Conservation (phyloP, 2,113 vertebrate species). For the Ailuropoda melanoleuca region DNA sequence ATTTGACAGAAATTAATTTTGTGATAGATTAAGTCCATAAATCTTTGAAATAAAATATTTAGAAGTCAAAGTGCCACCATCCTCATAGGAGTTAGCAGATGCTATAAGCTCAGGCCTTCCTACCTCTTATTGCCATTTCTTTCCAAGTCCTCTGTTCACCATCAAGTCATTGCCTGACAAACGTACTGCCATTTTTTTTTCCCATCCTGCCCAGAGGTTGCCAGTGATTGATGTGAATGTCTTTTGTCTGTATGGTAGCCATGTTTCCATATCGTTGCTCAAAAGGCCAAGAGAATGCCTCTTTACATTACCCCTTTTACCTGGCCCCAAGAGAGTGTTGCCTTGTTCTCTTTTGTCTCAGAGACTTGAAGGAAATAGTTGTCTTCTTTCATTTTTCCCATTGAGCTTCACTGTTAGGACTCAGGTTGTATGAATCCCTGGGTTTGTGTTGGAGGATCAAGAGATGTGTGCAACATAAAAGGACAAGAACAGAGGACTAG, state of each 20-base stretch:
- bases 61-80: neutral
- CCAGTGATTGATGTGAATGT: neutral
- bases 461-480: neutral
- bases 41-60: neutral
- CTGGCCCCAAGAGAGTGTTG: neutral
- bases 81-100: neutral
- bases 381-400: neutral
- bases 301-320: neutral
- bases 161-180: neutral
- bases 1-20: neutral
- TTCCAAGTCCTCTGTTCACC: neutral
- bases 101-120: neutral
- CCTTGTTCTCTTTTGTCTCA: neutral
- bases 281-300: neutral
- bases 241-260: neutral
- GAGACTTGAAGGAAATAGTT: neutral
- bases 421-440: neutral
- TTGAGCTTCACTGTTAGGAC: neutral
- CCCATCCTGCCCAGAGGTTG: neutral
- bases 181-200: neutral
- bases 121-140: neutral
- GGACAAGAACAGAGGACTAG: neutral
- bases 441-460: neutral
- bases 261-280: neutral
- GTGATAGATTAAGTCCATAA: neutral